Conservation (phyloP, 2,113 vertebrate species). For the Mirza zaza region DNA sequence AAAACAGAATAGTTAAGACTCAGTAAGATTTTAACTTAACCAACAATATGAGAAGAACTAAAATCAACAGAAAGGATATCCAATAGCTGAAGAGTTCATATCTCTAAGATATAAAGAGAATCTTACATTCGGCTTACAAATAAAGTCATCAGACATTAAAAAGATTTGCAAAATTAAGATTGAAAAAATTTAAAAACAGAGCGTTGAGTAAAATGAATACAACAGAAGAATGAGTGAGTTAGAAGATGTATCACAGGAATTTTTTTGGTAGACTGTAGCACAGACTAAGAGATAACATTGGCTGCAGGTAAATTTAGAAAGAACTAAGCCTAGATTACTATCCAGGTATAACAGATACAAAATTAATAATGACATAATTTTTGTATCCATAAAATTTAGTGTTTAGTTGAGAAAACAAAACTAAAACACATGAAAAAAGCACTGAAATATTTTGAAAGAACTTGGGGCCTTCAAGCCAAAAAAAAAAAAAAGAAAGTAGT, state of each 20-base stretch:
- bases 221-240: not conserved
- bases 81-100: not conserved
- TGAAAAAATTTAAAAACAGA: not conserved
- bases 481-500: not conserved
- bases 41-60: not conserved
- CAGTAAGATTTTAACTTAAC: not conserved
- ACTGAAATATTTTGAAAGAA: not conserved
- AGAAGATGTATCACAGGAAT: not conserved
- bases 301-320: not conserved
- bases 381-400: not conserved
- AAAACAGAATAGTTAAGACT: constrained; percentile 11
- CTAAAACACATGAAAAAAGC: not conserved
- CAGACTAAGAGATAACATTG: not conserved
- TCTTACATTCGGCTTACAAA: not conserved
- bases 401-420: not conserved
- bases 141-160: not conserved
- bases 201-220: not conserved
- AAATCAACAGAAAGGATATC: not conserved
- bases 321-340: not conserved
- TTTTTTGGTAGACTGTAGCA: not conserved
- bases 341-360: not conserved
- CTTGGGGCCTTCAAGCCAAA: accelerated
- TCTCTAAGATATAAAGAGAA: not conserved
- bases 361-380: not conserved
- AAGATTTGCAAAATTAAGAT: not conserved